Conservation (phyloP, 2,888 invertebrate genomes). For the Pogonocherus hispidulus region DNA sequence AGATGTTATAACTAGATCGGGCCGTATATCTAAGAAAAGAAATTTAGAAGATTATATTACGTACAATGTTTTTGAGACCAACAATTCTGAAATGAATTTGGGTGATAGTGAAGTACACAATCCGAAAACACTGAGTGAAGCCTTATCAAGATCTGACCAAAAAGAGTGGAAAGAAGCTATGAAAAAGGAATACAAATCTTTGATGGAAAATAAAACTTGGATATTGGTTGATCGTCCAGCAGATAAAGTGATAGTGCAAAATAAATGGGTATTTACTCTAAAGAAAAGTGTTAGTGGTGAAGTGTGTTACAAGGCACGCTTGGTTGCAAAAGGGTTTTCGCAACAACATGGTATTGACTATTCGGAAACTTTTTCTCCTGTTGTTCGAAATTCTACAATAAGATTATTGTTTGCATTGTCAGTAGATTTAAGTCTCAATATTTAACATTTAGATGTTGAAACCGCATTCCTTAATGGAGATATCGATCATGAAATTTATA, state of each 20-base stretch:
- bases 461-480: slow-evolving; percentile 24
- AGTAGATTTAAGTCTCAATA: neutral
- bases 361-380: slow-evolving; percentile 43
- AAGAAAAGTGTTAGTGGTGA: slow-evolving; percentile 47
- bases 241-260: slow-evolving; percentile 45
- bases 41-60: too few relatives aligned
- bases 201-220: slow-evolving; percentile 55
- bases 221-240: slow-evolving; percentile 45
- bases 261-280: slow-evolving; percentile 55
- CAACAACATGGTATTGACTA: slow-evolving; percentile 46
- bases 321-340: slow-evolving; percentile 50
- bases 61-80: too few relatives aligned
- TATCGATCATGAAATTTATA: slow-evolving; percentile 28
- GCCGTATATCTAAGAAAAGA: too few relatives aligned
- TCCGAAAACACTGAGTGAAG: slow-evolving; percentile 43
- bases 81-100: too few relatives aligned
- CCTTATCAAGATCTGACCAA: slow-evolving; percentile 47
- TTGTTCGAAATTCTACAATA: neutral
- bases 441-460: neutral
- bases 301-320: slow-evolving; percentile 44
- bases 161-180: slow-evolving; percentile 52
- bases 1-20: too few relatives aligned
- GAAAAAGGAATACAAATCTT: slow-evolving; percentile 50
- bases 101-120: slow-evolving; percentile 11
- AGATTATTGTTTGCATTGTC: neutral